Evolutionary conservation across 2,113 vertebrate species (phyloP).

Genomic region (Grantiella picta): DNA sequence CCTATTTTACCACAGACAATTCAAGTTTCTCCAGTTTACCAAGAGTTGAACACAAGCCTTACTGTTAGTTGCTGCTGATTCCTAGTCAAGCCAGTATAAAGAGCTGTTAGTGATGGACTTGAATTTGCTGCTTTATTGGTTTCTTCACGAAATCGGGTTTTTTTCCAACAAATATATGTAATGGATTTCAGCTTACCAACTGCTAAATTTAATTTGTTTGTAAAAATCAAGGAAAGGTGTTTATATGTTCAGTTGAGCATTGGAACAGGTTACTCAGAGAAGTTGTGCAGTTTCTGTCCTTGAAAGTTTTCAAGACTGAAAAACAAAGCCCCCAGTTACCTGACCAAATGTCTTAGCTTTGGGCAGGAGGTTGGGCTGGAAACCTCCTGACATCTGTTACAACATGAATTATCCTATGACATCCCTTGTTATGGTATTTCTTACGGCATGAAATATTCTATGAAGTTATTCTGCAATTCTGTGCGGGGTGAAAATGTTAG

Average conservation of each 20-base stretch:
- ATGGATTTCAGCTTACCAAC: not conserved
- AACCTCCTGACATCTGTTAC: not conserved
- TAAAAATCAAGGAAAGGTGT: not conserved
- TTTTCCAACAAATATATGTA: not conserved
- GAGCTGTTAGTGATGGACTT: not conserved
- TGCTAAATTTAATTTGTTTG: not conserved
- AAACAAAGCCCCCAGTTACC: not conserved
- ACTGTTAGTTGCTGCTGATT: not conserved
- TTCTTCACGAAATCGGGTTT: not conserved
- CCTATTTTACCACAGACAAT: not conserved
- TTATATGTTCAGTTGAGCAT: not conserved
- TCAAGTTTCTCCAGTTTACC: not conserved
- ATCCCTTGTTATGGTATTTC: not conserved
- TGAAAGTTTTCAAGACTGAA: not conserved
- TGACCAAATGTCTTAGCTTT: not conserved
- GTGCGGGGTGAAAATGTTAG: not conserved
- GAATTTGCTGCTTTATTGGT: not conserved
- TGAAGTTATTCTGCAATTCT: not conserved
- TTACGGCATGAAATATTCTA: not conserved
- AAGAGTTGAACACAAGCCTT: not conserved
- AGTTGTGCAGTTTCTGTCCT: not conserved
- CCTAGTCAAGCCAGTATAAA: not conserved
- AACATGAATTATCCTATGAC: not conserved
- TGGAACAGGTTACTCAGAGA: not conserved
- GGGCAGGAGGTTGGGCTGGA: not conserved